Conservation (phyloP, 2,888 invertebrate genomes). For the Meganola albula region DNA sequence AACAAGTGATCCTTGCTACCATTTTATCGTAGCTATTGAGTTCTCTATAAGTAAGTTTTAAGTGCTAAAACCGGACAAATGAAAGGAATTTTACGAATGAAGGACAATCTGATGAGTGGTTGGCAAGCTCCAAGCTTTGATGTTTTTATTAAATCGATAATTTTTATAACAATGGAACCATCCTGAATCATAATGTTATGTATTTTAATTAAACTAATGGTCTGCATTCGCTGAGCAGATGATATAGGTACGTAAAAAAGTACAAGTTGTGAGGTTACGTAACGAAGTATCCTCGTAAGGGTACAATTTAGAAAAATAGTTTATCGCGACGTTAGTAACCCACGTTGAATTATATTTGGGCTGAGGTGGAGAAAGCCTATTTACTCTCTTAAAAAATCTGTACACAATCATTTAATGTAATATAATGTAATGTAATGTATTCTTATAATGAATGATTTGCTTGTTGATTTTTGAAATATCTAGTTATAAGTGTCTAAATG, state of each 20-base stretch:
- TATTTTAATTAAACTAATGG: conserved; percentile 7
- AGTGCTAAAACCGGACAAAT: conserved; percentile 2
- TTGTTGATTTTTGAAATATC: too few relatives aligned
- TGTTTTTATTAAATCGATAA: conserved; percentile 16
- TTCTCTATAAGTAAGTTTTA: conserved; percentile 3
- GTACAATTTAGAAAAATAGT: background rate
- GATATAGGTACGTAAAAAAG: conserved; percentile 4
- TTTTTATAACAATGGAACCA: conserved; percentile 9
- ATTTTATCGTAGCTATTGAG: background rate
- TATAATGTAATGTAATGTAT: too few relatives aligned
- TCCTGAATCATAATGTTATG: conserved; percentile 8
- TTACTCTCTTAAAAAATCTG: conserved; percentile 20
- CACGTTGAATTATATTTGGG: conserved; percentile 19
- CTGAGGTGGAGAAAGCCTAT: conserved; percentile 9
- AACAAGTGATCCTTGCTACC: conserved; percentile 3
- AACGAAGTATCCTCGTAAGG: conserved; percentile 1
- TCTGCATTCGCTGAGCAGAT: conserved; percentile 7
- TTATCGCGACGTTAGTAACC: conserved; percentile 8
- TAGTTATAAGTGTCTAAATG: too few relatives aligned
- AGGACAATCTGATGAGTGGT: conserved; percentile 5
- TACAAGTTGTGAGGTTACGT: background rate
- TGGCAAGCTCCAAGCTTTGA: conserved; percentile 7
- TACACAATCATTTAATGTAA: too few relatives aligned
- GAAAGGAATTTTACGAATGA: conserved; percentile 1
- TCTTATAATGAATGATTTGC: too few relatives aligned